These are phyloP conservation scores for Chiloscyllium punctatum DNA, from an alignment of 2,797 vertebrate species.

Conservation along the genomic window DNA sequence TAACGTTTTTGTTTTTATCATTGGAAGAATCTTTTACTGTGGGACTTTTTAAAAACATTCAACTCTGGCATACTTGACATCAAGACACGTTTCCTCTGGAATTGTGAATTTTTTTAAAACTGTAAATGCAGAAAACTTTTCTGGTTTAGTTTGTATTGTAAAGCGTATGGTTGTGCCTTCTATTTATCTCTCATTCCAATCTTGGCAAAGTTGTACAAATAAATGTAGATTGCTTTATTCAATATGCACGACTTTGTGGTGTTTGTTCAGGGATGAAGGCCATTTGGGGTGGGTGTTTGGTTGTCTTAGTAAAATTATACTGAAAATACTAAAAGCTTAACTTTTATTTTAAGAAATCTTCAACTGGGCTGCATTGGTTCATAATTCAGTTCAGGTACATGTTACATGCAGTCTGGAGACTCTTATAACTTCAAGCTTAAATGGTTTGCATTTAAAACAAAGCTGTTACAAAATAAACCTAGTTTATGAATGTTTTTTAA, in stretches of 20 bases:
- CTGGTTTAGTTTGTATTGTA: constrained; percentile 73
- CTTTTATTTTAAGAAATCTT: background rate
- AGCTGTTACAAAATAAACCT: background rate
- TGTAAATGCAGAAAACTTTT: constrained; percentile 60
- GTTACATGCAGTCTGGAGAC: background rate
- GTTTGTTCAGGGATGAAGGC: constrained; percentile 6
- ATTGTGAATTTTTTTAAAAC: constrained; percentile 60
- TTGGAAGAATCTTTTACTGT: constrained; percentile 51
- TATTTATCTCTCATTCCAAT: constrained; percentile 72
- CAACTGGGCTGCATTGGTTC: background rate
- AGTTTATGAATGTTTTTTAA: background rate
- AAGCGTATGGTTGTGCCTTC: constrained; percentile 78
- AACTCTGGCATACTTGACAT: constrained; percentile 57
- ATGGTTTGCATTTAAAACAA: background rate
- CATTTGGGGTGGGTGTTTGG: background rate
- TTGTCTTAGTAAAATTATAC: background rate
- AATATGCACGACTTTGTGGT: constrained; percentile 34
- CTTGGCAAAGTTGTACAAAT: constrained; percentile 64
- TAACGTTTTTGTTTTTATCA: constrained; percentile 49
- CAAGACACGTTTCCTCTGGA: constrained; percentile 61
- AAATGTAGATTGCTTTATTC: constrained; percentile 54
- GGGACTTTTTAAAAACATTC: constrained; percentile 45
- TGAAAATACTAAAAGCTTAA: background rate
- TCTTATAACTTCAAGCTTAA: background rate
- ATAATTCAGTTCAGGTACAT: background rate